These are phyloP conservation scores for Microplitis deprimator DNA, from an alignment of 2,888 invertebrate species.

Conservation along the genomic window DNA sequence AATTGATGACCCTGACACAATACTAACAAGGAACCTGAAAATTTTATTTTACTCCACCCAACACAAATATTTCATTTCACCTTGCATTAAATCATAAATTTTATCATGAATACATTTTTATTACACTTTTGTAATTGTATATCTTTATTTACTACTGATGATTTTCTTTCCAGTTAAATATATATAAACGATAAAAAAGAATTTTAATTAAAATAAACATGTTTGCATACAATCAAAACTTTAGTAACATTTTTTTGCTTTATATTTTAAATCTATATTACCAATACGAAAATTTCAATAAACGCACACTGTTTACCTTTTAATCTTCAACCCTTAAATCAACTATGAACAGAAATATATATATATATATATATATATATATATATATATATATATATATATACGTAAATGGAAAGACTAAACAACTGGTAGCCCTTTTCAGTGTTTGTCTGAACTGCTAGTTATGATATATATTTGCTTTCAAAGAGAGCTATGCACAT, in stretches of 20 bases:
- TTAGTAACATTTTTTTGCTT: neutral
- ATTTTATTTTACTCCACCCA: neutral
- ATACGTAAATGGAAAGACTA: neutral
- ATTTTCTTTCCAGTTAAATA: neutral
- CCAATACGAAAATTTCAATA: neutral
- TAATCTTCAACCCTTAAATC: neutral
- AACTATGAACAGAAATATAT: neutral
- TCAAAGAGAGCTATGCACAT: slow-evolving; percentile 50
- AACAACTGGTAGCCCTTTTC: neutral
- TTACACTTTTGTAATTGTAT: neutral
- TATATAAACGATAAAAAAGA: neutral
- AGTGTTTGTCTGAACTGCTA: neutral
- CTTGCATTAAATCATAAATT: neutral
- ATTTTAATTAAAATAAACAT: neutral
- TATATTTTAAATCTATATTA: neutral
- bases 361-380: no score
- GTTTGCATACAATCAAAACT: neutral
- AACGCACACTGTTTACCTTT: neutral
- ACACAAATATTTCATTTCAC: slow-evolving; percentile 13
- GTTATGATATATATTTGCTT: slow-evolving; percentile 56
- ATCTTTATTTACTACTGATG: neutral
- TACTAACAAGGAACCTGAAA: slow-evolving; percentile 27
- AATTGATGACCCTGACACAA: slow-evolving; percentile 29
- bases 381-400: no score
- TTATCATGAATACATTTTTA: slow-evolving; percentile 4